Conservation (phyloP, 2,797 vertebrate genomes). For the Hypotaenidia okinawae region DNA sequence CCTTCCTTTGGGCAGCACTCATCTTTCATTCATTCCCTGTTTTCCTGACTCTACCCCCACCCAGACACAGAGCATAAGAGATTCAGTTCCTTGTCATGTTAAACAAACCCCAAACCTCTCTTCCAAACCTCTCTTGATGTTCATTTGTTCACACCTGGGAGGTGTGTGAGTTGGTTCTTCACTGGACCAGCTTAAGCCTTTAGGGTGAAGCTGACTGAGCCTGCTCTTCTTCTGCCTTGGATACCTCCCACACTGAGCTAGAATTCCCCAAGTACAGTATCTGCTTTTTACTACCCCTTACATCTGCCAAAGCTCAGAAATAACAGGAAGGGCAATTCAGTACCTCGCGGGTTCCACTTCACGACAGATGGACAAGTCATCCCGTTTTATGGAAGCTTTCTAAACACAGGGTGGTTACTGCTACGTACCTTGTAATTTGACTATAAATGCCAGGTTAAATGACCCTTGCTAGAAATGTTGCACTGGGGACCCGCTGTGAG, state of each 20-base stretch:
- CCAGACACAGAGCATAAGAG: background rate
- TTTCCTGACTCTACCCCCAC: background rate
- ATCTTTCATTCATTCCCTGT: background rate
- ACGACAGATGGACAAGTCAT: background rate
- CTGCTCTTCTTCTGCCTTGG: background rate
- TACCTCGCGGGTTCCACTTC: background rate
- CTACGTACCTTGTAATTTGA: background rate
- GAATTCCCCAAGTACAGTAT: background rate
- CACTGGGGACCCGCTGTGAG: background rate
- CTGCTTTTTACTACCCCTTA: background rate
- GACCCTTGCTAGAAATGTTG: background rate
- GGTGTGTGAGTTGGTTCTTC: background rate
- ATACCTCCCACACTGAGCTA: background rate
- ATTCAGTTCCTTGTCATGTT: background rate
- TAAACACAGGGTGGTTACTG: background rate
- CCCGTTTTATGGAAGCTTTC: background rate
- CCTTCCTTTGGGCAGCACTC: background rate
- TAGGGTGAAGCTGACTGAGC: background rate
- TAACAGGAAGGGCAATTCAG: background rate
- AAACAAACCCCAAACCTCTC: background rate
- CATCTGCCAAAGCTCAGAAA: background rate
- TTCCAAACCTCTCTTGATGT: background rate
- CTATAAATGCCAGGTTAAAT: background rate
- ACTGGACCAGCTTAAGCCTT: background rate
- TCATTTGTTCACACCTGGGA: background rate